These are phyloP conservation scores for Cepaea hortensis DNA, from an alignment of 2,888 invertebrate species.

Conservation along the genomic window DNA sequence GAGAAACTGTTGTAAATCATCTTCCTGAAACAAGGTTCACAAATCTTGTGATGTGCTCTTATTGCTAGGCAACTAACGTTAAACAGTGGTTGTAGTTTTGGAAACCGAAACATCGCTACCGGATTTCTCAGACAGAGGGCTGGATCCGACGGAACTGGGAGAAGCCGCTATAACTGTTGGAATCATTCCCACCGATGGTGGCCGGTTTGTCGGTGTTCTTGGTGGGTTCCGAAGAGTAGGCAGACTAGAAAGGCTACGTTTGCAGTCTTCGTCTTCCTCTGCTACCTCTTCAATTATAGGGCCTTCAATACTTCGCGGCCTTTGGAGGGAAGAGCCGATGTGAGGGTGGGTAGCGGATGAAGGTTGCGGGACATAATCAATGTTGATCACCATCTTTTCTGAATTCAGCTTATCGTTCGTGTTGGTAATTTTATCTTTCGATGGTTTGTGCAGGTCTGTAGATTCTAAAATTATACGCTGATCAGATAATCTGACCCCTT, in stretches of 20 bases:
- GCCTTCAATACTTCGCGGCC: constrained; percentile 1
- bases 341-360: background rate
- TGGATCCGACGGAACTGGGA: constrained; percentile 45
- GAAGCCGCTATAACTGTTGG: constrained; percentile 42
- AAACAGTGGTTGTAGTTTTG: constrained; percentile 46
- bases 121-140: constrained; percentile 46
- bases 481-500: constrained; percentile 51
- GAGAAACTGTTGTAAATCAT: no score
- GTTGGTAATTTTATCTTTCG: background rate
- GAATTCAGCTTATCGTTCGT: background rate
- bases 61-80: background rate
- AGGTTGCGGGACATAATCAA: background rate
- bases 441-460: background rate
- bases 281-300: constrained; percentile 44
- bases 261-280: constrained; percentile 33
- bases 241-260: background rate
- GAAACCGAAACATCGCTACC: constrained; percentile 35
- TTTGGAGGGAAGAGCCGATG: background rate
- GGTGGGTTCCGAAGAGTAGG: background rate
- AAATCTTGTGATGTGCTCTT: no score
- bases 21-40: no score
- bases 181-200: background rate
- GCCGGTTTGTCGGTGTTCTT: background rate
- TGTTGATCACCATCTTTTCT: background rate
- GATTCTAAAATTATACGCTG: constrained; percentile 52